Evolutionary conservation across 2,113 vertebrate species (phyloP).

Genomic region (Ceratotherium simum): DNA sequence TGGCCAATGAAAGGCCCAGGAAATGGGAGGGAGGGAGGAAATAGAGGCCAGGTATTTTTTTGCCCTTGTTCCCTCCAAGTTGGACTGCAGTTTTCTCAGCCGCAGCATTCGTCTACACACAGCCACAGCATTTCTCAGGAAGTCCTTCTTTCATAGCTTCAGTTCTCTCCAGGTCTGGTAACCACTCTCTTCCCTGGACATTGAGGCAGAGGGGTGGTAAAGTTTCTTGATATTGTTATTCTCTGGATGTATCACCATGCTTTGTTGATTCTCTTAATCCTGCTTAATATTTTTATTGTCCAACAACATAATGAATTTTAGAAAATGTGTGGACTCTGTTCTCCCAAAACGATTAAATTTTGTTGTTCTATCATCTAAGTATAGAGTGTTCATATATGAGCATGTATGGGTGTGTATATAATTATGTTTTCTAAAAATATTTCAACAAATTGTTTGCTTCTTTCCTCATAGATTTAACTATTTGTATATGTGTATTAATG

Average conservation of each 20-base stretch:
- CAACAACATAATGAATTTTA: not conserved
- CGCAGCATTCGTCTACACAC: not conserved
- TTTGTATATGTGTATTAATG: not conserved
- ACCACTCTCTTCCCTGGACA: not conserved
- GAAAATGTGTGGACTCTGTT: not conserved
- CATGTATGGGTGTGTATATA: not conserved
- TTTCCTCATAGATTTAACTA: not conserved
- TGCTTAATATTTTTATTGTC: not conserved
- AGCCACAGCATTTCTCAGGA: not conserved
- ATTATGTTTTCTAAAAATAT: not conserved
- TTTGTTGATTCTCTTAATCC: not conserved
- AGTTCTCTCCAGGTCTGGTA: not conserved
- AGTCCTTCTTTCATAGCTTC: not conserved
- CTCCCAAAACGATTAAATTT: not conserved
- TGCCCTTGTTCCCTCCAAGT: not conserved
- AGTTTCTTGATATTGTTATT: not conserved
- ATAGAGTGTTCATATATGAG: not conserved
- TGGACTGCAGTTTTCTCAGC: fast-evolving
- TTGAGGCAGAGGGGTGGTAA: not conserved
- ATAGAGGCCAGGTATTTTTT: not conserved
- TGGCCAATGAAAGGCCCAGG: not conserved
- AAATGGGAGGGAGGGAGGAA: not conserved
- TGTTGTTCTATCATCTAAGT: not conserved
- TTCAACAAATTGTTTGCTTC: not conserved
- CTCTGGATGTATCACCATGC: not conserved